Conservation (phyloP, 37 sponge, comb jelly and placozoan genomes). For the Ianthella basta region DNA sequence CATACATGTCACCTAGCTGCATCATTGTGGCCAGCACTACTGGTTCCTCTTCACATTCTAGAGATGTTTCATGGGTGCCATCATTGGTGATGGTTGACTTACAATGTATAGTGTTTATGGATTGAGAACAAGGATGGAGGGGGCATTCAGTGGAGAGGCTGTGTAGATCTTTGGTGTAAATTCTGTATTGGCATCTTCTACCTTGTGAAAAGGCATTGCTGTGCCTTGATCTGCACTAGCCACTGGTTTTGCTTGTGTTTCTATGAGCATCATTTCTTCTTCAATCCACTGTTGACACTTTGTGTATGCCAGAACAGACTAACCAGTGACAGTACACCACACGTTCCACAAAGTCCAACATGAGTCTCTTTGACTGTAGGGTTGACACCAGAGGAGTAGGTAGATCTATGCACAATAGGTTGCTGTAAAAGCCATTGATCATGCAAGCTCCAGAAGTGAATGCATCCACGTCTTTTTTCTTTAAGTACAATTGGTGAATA, state of each 20-base stretch:
- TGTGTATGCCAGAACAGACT: not conserved
- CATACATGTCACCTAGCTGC: not conserved
- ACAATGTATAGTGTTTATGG: not conserved
- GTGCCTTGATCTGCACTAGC: not conserved
- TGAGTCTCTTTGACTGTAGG: not conserved
- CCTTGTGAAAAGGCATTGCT: not conserved
- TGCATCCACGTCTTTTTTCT: no score
- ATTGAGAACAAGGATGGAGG: not conserved
- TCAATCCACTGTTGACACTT: not conserved
- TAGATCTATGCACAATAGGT: not conserved
- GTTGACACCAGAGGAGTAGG: not conserved
- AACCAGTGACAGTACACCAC: not conserved
- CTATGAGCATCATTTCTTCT: not conserved
- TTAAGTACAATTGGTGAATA: no score
- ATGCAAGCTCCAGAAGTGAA: not conserved
- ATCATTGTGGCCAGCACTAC: no score
- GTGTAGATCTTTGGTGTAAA: not conserved
- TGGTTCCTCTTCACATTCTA: not conserved
- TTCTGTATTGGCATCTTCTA: not conserved
- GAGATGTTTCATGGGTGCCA: not conserved
- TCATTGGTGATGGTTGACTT: not conserved
- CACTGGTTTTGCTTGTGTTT: not conserved
- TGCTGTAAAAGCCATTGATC: not conserved
- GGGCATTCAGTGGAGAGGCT: slow-evolving; percentile 10
- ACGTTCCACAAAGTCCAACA: not conserved